Evolutionary conservation across 1,140 invertebrate species (phyloP).

Genomic region (Bombus waltoni): DNA sequence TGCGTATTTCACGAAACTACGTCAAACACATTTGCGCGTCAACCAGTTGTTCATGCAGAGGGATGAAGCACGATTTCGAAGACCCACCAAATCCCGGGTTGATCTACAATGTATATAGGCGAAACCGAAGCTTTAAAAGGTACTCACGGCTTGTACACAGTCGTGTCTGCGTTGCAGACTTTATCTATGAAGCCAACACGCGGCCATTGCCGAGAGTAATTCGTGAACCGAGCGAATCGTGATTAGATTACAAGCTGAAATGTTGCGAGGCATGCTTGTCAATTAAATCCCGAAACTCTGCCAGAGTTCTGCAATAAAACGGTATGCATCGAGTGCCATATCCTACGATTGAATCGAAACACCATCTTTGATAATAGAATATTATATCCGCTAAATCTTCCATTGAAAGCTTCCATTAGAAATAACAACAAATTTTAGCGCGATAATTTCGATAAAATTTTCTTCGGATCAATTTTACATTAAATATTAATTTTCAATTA

Average conservation of each 20-base stretch:
- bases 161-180: not conserved
- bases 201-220: not conserved
- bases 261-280: conserved; percentile 27
- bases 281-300: conserved; percentile 38
- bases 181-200: conserved; percentile 20
- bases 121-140: conserved; percentile 35
- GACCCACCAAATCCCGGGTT: not conserved
- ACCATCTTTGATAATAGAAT: not conserved
- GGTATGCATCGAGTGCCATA: not conserved
- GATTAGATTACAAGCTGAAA: conserved; percentile 53
- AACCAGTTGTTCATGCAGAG: not conserved
- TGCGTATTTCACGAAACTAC: not conserved
- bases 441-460: too few species aligned
- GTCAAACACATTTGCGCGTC: not conserved
- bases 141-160: not conserved
- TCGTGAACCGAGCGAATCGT: conserved; percentile 25
- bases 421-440: not conserved
- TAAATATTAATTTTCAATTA: too few species aligned
- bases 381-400: not conserved
- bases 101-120: not conserved
- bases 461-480: too few species aligned
- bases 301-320: conserved; percentile 2
- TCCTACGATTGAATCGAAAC: not conserved
- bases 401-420: not conserved
- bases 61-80: conserved; percentile 16